These are phyloP conservation scores for Brachyhypopomus occidentalis DNA, from an alignment of 2,113 vertebrate species.

Conservation along the genomic window DNA sequence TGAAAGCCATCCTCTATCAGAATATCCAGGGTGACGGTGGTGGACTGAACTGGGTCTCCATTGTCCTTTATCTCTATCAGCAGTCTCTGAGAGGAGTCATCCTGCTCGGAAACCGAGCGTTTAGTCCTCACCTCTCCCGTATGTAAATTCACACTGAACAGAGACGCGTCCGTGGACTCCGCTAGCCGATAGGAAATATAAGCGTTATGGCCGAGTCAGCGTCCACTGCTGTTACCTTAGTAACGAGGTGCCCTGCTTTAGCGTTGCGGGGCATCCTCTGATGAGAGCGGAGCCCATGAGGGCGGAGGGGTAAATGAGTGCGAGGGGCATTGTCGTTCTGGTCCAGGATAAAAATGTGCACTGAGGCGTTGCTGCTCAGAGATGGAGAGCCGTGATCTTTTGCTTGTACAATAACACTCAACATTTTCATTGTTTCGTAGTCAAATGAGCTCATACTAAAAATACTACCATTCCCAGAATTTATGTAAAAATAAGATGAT, in stretches of 20 bases:
- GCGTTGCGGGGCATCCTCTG: slow-evolving; percentile 76
- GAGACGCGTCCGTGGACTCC: slow-evolving; percentile 58
- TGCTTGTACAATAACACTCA: slow-evolving; percentile 73
- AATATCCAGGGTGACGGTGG: too few species aligned
- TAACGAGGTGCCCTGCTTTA: slow-evolving; percentile 79
- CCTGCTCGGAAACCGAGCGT: too few species aligned
- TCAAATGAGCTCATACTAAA: slow-evolving; percentile 74
- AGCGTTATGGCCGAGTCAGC: slow-evolving; percentile 82
- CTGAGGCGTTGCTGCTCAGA: slow-evolving; percentile 70
- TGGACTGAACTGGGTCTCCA: too few species aligned
- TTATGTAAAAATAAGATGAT: slow-evolving; percentile 82
- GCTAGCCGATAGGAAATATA: slow-evolving; percentile 80
- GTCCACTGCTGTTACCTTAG: slow-evolving; percentile 85
- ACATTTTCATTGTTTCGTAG: slow-evolving; percentile 74
- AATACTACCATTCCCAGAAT: slow-evolving; percentile 75
- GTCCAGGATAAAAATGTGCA: slow-evolving; percentile 75
- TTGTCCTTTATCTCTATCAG: too few species aligned
- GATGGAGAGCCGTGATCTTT: slow-evolving; percentile 74
- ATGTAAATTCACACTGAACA: too few species aligned
- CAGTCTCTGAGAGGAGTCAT: too few species aligned
- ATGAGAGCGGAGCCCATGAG: slow-evolving; percentile 59
- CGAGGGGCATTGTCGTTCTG: slow-evolving; percentile 76
- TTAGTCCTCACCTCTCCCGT: too few species aligned
- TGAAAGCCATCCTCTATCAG: slow-evolving; percentile 70
- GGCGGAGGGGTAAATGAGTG: slow-evolving; percentile 74